phyloP scores from a whole-genome alignment of 2,797 vertebrate species.

The Sebastes flavidus region DNA sequence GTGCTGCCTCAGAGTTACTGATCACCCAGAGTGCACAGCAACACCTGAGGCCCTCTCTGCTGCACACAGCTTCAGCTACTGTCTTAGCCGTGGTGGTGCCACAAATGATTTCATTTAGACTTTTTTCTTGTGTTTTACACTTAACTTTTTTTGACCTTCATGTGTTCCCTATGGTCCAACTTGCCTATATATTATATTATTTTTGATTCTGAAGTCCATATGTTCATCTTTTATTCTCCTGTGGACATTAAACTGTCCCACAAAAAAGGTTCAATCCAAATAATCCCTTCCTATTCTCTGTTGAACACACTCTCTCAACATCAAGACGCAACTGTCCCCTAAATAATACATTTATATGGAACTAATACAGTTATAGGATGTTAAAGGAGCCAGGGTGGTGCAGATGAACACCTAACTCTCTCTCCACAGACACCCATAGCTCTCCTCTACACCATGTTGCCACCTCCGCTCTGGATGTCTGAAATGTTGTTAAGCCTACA shows the following conservation, averaged over 20 bases:
- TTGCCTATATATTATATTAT: not conserved
- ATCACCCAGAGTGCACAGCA: constrained; percentile 5
- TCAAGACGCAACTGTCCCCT: not conserved
- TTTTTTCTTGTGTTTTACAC: not conserved
- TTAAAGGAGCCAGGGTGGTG: not conserved
- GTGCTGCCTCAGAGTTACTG: not conserved
- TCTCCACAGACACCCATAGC: not conserved
- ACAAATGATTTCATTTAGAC: not conserved
- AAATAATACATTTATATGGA: not conserved
- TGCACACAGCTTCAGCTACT: not conserved
- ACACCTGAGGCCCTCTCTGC: constrained; percentile 21
- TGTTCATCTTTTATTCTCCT: not conserved
- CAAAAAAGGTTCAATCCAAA: not conserved
- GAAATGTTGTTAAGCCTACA: constrained; percentile 44
- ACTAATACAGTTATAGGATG: not conserved
- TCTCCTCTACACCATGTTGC: not conserved
- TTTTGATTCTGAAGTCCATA: not conserved
- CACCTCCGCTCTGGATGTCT: not conserved
- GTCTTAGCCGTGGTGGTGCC: not conserved
- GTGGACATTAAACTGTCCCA: not conserved
- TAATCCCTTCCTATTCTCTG: not conserved
- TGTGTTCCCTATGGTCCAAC: not conserved
- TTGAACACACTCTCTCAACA: not conserved
- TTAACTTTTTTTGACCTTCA: not conserved
- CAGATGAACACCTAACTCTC: not conserved